phyloP scores from a whole-genome alignment of 2,797 vertebrate genomes.

The Sparidentex hasta region DNA sequence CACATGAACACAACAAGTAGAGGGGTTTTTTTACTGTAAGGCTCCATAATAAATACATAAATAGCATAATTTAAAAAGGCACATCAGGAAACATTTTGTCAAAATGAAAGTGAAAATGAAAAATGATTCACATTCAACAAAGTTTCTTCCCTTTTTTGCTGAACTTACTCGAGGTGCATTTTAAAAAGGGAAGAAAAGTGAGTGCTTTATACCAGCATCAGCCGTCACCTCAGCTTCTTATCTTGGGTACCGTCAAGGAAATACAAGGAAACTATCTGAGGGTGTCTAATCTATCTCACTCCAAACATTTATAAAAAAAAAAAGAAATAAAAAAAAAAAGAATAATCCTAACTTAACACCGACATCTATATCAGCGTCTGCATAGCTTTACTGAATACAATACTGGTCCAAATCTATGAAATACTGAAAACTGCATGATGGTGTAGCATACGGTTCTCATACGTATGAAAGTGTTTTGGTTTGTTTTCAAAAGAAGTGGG shows the following conservation, averaged over 20 bases:
- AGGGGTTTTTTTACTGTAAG: constrained; percentile 77
- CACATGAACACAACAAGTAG: constrained; percentile 55
- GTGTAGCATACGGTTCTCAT: constrained; percentile 84
- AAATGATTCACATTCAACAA: constrained; percentile 68
- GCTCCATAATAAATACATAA: constrained; percentile 98
- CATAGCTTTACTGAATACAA: constrained; percentile 75
- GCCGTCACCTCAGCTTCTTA: constrained; percentile 50
- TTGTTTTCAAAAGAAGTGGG: constrained; percentile 74
- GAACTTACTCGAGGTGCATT: constrained; percentile 56
- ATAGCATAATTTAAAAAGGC: constrained; percentile 95
- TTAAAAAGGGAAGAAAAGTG: constrained; percentile 57
- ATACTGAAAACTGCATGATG: constrained; percentile 83
- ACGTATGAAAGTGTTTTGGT: constrained; percentile 83
- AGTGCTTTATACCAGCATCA: constrained; percentile 61
- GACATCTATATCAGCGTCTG: constrained; percentile 82
- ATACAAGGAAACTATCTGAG: constrained; percentile 48
- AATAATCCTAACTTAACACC: constrained; percentile 74
- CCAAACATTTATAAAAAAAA: constrained; percentile 59
- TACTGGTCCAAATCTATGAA: constrained; percentile 81
- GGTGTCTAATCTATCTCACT: constrained; percentile 65
- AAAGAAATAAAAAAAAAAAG: constrained; percentile 40
- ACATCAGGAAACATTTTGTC: constrained; percentile 91
- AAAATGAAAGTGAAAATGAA: constrained; percentile 60
- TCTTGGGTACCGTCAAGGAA: constrained; percentile 42
- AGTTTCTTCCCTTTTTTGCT: constrained; percentile 56